These are phyloP conservation scores for Congeria kusceri DNA, from an alignment of 2,888 invertebrate species.

Conservation along the genomic window DNA sequence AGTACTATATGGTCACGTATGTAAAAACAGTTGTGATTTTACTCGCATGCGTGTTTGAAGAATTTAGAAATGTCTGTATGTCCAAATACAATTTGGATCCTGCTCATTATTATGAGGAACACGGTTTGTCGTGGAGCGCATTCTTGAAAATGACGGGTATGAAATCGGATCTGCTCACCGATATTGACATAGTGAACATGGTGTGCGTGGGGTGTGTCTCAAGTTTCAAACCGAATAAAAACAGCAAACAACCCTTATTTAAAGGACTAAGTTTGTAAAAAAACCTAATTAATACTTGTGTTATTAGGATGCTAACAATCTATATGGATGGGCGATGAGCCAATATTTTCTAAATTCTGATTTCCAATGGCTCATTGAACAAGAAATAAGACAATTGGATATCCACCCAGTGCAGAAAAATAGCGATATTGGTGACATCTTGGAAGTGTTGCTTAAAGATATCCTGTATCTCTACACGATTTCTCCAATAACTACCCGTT, in stretches of 20 bases:
- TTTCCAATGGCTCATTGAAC: constrained; percentile 23
- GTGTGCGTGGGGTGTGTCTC: constrained; percentile 59
- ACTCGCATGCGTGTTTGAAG: too few relatives aligned
- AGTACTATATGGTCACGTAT: constrained; percentile 13
- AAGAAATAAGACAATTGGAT: constrained; percentile 17
- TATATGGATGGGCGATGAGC: constrained; percentile 38
- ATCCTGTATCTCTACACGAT: constrained; percentile 38
- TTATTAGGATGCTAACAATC: constrained; percentile 44
- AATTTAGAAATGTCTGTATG: too few relatives aligned
- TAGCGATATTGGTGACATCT: constrained; percentile 32
- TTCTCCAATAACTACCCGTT: constrained; percentile 46
- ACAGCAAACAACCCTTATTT: constrained; percentile 74
- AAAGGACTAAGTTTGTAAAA: constrained; percentile 53
- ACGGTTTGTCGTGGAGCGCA: constrained; percentile 79
- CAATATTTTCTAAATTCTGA: constrained; percentile 36
- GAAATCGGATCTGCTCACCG: constrained; percentile 71
- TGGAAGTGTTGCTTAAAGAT: too few relatives aligned
- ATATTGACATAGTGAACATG: constrained; percentile 72
- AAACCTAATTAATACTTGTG: constrained; percentile 43
- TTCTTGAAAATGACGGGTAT: constrained; percentile 72
- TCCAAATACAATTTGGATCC: constrained; percentile 76
- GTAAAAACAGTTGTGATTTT: constrained; percentile 75
- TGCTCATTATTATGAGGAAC: constrained; percentile 71
- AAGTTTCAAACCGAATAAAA: constrained; percentile 67
- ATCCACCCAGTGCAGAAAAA: not conserved